A percentile compares a stretch with the other conserved stretches of the same genome.
Evolutionary conservation across 2,113 vertebrate species (phyloP).

Genomic region (Mastomys natalensis): DNA sequence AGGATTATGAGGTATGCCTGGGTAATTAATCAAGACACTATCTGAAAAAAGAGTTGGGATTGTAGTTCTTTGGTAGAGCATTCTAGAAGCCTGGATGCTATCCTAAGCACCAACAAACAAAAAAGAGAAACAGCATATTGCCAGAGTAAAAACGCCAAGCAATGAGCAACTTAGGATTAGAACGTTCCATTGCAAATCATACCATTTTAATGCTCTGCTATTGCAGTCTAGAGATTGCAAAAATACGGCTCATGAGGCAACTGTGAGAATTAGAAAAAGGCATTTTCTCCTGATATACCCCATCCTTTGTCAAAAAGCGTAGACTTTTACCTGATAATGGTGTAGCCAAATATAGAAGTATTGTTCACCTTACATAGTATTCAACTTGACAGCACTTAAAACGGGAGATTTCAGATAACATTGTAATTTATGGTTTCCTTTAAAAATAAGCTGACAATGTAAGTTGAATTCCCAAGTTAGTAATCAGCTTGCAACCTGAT

Average conservation of each 20-base stretch:
- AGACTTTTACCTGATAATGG: background rate
- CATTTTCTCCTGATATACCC: background rate
- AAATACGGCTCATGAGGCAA: background rate
- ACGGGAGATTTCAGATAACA: background rate
- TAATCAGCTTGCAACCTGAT: background rate
- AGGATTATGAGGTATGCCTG: background rate
- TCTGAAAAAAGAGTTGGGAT: background rate
- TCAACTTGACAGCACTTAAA: background rate
- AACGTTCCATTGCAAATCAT: background rate
- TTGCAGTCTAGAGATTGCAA: background rate
- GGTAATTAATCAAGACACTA: background rate
- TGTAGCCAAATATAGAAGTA: background rate
- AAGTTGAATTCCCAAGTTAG: conserved; percentile 13
- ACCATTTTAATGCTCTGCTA: background rate
- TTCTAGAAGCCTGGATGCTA: background rate
- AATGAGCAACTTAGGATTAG: background rate
- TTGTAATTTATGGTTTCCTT: conserved; percentile 18
- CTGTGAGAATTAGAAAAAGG: conserved; percentile 38
- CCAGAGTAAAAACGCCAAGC: background rate
- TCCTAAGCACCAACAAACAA: background rate
- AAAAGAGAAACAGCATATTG: background rate
- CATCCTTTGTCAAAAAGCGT: background rate
- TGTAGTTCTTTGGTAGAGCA: background rate
- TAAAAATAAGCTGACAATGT: conserved; percentile 15
- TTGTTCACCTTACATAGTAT: background rate